Percentiles rank a stretch among this genome's conserved stretches.
Evolutionary conservation across 2,113 vertebrate species (phyloP).

Genomic region (Anser brachyrhynchus): DNA sequence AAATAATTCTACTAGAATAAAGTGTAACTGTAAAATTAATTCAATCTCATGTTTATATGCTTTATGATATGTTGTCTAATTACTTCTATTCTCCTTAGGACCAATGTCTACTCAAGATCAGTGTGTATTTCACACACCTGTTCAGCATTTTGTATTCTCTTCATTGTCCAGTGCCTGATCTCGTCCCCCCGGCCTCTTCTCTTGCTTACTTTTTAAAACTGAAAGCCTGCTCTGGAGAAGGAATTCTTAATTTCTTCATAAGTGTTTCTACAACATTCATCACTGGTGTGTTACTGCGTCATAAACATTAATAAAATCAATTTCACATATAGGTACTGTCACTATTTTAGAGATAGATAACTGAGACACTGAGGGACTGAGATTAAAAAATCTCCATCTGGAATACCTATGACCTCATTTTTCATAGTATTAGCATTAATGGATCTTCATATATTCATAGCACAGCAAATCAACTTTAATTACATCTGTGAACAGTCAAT

Average conservation of each 20-base stretch:
- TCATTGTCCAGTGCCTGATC: background rate
- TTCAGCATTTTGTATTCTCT: background rate
- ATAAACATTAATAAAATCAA: background rate
- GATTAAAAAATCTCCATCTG: background rate
- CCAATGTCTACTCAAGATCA: background rate
- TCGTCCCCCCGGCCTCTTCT: background rate
- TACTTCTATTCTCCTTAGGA: background rate
- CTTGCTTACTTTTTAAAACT: background rate
- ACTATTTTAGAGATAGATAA: background rate
- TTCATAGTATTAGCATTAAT: slow-evolving; percentile 14
- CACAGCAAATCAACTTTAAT: slow-evolving; percentile 21
- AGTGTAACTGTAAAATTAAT: background rate
- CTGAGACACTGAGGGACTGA: background rate
- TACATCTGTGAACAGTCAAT: background rate
- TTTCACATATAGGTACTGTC: background rate
- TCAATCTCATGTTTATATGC: background rate
- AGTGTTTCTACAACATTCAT: background rate
- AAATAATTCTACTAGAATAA: background rate
- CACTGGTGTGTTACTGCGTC: background rate
- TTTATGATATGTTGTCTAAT: background rate
- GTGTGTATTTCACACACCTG: background rate
- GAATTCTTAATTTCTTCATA: background rate
- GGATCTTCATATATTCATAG: slow-evolving; percentile 7
- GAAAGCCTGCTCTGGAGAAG: background rate
- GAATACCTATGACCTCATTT: slow-evolving; percentile 25